phyloP scores from a whole-genome alignment of 2,113 vertebrate genomes.

The Perca flavescens region DNA sequence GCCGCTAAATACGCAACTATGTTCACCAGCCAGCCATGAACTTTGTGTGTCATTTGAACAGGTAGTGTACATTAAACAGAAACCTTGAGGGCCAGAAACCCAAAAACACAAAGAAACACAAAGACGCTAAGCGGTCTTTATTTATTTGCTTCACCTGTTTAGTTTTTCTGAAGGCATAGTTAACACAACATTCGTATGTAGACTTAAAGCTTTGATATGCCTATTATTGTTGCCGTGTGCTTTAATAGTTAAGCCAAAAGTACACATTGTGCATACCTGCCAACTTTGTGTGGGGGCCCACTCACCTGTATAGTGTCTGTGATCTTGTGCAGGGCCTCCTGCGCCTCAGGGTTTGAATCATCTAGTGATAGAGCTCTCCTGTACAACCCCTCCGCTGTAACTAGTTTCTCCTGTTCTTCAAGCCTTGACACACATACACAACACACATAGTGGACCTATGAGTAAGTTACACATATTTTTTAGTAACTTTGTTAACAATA shows the following conservation, averaged over 20 bases:
- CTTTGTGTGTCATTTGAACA: neutral
- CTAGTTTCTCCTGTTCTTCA: constrained; percentile 94
- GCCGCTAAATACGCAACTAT: neutral
- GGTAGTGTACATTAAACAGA: neutral
- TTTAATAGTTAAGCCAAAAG: constrained; percentile 9
- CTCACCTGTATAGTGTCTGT: constrained; percentile 97
- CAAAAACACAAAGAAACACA: neutral
- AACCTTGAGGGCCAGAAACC: neutral
- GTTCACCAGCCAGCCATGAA: neutral
- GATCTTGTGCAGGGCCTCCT: constrained; percentile 92
- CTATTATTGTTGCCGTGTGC: neutral
- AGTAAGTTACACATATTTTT: neutral
- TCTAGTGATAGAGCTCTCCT: constrained; percentile 92
- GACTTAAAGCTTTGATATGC: neutral
- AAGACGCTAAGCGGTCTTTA: neutral
- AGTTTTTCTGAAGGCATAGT: neutral
- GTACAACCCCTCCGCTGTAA: constrained; percentile 94
- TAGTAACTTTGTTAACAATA: no score
- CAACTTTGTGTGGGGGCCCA: neutral
- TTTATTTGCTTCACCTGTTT: neutral
- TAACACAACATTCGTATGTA: neutral
- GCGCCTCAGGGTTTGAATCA: constrained; percentile 90
- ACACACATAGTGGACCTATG: neutral
- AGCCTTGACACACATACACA: constrained; percentile 80
- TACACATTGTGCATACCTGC: neutral